phyloP scores from a whole-genome alignment of 2,797 vertebrate genomes.

The Pachyuromys duprasi region DNA sequence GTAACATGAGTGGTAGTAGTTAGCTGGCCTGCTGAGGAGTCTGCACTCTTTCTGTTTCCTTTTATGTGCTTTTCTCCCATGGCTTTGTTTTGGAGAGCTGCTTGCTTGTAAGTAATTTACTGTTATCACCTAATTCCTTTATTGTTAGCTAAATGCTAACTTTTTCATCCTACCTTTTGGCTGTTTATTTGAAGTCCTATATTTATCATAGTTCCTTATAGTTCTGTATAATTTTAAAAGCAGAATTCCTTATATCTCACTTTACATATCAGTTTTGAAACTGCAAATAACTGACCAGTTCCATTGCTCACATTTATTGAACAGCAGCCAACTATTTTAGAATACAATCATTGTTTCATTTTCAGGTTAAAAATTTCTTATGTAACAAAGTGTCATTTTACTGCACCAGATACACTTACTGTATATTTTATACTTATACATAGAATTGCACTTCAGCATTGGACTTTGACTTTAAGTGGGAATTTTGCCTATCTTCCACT shows the following conservation, averaged over 20 bases:
- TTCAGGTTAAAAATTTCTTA: background rate
- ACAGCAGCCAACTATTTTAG: background rate
- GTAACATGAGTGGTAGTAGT: background rate
- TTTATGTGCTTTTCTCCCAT: background rate
- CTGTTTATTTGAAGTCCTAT: background rate
- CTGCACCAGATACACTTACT: background rate
- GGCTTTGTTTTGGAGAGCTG: background rate
- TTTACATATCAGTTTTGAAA: background rate
- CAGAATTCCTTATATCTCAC: background rate
- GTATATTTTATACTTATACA: constrained; percentile 4
- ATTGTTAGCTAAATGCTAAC: background rate
- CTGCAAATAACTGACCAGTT: background rate
- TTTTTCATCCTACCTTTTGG: background rate
- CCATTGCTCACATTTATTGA: background rate
- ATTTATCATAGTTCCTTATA: background rate
- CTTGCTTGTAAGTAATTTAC: background rate
- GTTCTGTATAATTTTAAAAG: background rate
- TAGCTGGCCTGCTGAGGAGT: background rate
- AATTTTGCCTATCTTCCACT: background rate
- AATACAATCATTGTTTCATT: constrained; percentile 37
- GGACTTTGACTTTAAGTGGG: constrained; percentile 39
- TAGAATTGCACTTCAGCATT: constrained; percentile 32
- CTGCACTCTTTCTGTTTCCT: background rate
- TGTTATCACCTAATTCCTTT: background rate
- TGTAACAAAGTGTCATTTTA: background rate